Base-by-base conservation (phyloP, 2,113 vertebrate species). In the Oriolus oriolus region DNA sequence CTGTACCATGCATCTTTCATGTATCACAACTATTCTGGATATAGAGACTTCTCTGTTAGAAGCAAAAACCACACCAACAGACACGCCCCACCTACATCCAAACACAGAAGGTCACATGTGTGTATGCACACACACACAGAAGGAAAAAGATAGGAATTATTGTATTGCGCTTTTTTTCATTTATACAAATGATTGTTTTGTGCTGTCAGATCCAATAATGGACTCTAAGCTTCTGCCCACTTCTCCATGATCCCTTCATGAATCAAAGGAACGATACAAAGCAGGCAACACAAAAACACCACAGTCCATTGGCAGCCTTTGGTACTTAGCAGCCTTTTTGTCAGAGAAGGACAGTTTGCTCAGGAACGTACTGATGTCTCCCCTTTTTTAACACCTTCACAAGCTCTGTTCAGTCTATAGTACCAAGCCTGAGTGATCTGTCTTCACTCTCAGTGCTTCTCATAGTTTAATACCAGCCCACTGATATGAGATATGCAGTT, bases 81-180 rank as follows among this genome's bases (percentile, higher is more conserved):
- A 42, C 31, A 73, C 8, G 33, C 13, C 9, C 22, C 7, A 11
- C 18, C 8, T 19, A 63, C 0, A 0, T 9, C 14, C 10, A 35
- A 65, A 28, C 35, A 44, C 26, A 66, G 53, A 74, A 59, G 44
- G 3, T 24, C 3, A 8, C 3, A 8, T 2, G 2, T 15, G 3
- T 4, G 15, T 5, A 33, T 9, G 9, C 10, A 49, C 21, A 30
- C 41, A 45, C 11, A 39, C 13, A 50, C 14, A 66, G 12, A 94
- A 68, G 1, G 13, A 14, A 45, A 30, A 37, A 35, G 7, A 14
- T 23, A 35, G 4, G 14, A 63, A 30, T 14, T 1, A 5, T 18
- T 10, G 7, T 11, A 57, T 16, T 81, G 28, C 7, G 15, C n/a
- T 41, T 75, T 84, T 82, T 77, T 60, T 65, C 22, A 64, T 77